Conservation (phyloP, 2,113 vertebrate genomes). For the Tretioscincus oriximinensis region DNA sequence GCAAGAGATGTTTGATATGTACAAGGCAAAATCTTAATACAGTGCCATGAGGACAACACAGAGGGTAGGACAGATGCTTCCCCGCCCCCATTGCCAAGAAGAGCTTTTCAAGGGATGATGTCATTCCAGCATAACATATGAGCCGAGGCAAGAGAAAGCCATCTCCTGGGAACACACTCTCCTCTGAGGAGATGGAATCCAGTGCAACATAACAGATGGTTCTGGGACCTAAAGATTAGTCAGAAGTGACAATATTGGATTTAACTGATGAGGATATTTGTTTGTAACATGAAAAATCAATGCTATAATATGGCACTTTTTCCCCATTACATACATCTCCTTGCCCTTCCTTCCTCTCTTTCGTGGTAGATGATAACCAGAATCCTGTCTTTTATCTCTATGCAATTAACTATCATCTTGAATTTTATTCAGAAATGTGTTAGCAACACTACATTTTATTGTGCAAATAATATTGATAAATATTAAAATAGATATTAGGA, state of each 20-base stretch:
- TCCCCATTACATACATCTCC: neutral
- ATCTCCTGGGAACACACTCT: neutral
- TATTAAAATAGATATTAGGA: no score
- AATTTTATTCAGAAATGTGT: no score
- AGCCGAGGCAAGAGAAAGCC: neutral
- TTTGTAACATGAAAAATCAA: conserved; percentile 1
- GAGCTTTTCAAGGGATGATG: conserved; percentile 5
- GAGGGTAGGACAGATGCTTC: neutral
- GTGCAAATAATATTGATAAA: no score
- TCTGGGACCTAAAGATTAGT: neutral
- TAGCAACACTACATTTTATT: no score
- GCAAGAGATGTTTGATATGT: neutral
- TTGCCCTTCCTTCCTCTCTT: neutral
- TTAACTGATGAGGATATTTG: neutral
- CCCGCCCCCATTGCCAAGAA: neutral
- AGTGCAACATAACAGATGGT: neutral
- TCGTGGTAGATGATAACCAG: no score
- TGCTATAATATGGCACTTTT: neutral
- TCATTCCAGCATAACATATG: conserved; percentile 3
- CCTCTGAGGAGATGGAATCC: neutral
- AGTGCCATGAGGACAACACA: neutral
- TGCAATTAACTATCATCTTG: no score
- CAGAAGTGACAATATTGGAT: conserved; percentile 9
- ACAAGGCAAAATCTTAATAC: neutral
- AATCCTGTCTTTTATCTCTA: no score